phyloP scores from a whole-genome alignment of 2,797 vertebrate species.

The Ciconia nigra region DNA sequence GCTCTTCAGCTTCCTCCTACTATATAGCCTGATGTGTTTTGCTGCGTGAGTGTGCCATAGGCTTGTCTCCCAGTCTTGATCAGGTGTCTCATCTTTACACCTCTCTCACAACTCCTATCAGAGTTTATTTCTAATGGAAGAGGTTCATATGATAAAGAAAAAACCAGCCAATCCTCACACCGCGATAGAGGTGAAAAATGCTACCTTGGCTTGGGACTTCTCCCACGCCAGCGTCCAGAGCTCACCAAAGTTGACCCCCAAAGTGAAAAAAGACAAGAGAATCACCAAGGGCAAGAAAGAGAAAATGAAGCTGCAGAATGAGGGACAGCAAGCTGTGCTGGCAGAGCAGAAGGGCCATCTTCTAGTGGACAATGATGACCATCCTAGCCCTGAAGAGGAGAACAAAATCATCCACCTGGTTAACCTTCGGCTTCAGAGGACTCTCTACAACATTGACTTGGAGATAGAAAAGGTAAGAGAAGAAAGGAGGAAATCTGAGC shows the following conservation, averaged over 20 bases:
- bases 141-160: conserved; percentile 87
- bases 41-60: conserved; percentile 82
- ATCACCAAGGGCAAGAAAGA: conserved; percentile 75
- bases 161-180: conserved; percentile 81
- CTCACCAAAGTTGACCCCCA: conserved; percentile 85
- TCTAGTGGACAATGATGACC: conserved; percentile 79
- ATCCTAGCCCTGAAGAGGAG: conserved; percentile 81
- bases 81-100: conserved; percentile 85
- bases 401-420: conserved; percentile 73
- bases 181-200: conserved; percentile 87
- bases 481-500: not conserved
- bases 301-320: conserved; percentile 72
- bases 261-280: conserved; percentile 80
- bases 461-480: conserved; percentile 81
- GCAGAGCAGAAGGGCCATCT: conserved; percentile 85
- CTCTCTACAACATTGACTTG: conserved; percentile 85
- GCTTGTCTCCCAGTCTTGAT: conserved; percentile 81
- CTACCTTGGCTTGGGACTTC: conserved; percentile 90
- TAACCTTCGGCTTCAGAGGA: conserved; percentile 83
- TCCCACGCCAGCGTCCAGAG: conserved; percentile 86
- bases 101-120: conserved; percentile 87
- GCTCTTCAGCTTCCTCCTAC: conserved; percentile 83
- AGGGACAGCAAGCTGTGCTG: conserved; percentile 73
- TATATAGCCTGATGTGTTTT: conserved; percentile 84
- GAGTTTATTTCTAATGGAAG: conserved; percentile 94